A percentile compares a stretch with the other conserved stretches of the same genome.
phyloP scores from a whole-genome alignment of 2,797 vertebrate species.

The Molossus alvarezi region DNA sequence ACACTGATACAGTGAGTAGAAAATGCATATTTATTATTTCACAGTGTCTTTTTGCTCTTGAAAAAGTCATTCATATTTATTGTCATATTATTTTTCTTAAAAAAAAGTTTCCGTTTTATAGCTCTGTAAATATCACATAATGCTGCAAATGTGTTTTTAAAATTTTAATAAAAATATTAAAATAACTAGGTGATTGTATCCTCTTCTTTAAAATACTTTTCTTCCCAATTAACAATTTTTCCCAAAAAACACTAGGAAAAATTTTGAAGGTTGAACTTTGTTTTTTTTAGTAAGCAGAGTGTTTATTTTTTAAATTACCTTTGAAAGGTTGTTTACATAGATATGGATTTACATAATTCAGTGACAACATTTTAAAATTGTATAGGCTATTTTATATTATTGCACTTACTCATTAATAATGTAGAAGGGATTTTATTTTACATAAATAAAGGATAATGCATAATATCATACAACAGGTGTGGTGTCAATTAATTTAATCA shows the following conservation, averaged over 20 bases:
- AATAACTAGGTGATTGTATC: slow-evolving; percentile 86
- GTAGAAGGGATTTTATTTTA: slow-evolving; percentile 91
- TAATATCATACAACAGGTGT: slow-evolving; percentile 89
- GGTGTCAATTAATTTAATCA: slow-evolving; percentile 87
- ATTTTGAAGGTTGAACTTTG: slow-evolving; percentile 76
- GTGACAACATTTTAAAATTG: slow-evolving; percentile 88
- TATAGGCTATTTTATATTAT: slow-evolving; percentile 92
- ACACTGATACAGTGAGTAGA: not conserved
- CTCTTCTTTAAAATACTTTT: slow-evolving; percentile 85
- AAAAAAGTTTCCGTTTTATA: slow-evolving; percentile 79
- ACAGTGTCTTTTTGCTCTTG: slow-evolving; percentile 76
- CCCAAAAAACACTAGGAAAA: slow-evolving; percentile 75
- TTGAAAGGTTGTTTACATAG: slow-evolving; percentile 89
- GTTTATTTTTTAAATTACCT: slow-evolving; percentile 92
- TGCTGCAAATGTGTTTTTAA: slow-evolving; percentile 83
- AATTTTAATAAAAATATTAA: slow-evolving; percentile 85
- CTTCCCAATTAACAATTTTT: slow-evolving; percentile 64
- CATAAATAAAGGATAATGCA: slow-evolving; percentile 92
- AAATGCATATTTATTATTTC: slow-evolving; percentile 53
- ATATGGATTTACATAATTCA: slow-evolving; percentile 90
- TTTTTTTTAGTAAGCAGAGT: slow-evolving; percentile 84
- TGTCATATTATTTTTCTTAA: slow-evolving; percentile 77
- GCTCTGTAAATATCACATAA: slow-evolving; percentile 81
- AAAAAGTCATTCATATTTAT: slow-evolving; percentile 87
- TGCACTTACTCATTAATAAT: slow-evolving; percentile 92